Conservation (phyloP, 2,888 invertebrate genomes). For the Galeopsomyia nigrocyanea region DNA sequence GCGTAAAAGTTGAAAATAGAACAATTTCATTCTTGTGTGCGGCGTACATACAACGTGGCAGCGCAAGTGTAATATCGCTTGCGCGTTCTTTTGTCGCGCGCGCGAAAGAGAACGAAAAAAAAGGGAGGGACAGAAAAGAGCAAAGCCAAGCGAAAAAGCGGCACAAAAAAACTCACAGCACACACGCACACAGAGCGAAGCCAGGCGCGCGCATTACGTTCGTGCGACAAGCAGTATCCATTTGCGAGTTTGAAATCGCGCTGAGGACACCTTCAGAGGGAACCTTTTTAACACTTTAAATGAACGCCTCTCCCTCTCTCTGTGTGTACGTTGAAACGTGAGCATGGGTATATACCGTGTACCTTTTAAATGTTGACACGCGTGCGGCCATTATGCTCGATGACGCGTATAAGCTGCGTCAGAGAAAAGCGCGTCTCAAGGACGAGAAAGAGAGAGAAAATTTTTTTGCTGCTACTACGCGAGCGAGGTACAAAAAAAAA, state of each 20-base stretch:
- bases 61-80: too few species aligned
- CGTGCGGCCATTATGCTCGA: conserved; percentile 56
- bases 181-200: conserved; percentile 44
- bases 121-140: conserved; percentile 39
- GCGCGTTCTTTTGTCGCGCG: not conserved
- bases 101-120: conserved; percentile 21
- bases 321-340: conserved; percentile 57
- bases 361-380: conserved; percentile 61
- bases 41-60: not conserved
- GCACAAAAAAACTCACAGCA: too few species aligned
- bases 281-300: conserved; percentile 63
- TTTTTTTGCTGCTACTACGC: conserved; percentile 6
- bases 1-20: not conserved
- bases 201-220: too few species aligned
- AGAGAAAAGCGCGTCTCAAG: conserved; percentile 23
- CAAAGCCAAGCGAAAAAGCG: not conserved
- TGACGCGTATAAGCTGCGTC: conserved; percentile 3
- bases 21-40: not conserved
- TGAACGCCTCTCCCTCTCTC: conserved; percentile 41
- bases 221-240: conserved; percentile 59
- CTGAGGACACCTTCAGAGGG: conserved; percentile 59
- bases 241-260: conserved; percentile 64
- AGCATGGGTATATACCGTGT: conserved; percentile 40
- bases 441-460: conserved; percentile 9
- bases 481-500: conserved; percentile 26